phyloP scores from a whole-genome alignment of 2,113 vertebrate genomes.

The Platanista minor region DNA sequence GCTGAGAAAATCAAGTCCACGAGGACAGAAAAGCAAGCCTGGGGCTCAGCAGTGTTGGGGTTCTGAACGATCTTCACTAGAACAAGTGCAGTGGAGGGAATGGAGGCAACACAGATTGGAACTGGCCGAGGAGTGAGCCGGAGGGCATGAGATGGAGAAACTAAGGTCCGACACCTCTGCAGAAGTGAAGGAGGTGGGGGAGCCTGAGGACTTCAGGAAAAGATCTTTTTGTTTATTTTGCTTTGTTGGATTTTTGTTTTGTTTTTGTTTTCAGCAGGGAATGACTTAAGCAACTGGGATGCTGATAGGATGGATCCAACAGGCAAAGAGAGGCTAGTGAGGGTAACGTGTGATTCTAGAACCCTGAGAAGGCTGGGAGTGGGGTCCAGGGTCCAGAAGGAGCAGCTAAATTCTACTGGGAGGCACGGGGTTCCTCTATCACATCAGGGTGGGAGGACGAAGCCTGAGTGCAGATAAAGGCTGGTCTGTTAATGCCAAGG shows the following conservation, averaged over 20 bases:
- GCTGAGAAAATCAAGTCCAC: rapidly evolving
- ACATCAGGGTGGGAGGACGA: neutral
- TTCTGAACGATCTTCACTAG: neutral
- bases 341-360: neutral
- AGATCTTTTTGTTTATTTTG: neutral
- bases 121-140: neutral
- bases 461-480: neutral
- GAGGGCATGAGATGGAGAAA: neutral
- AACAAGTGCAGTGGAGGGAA: neutral
- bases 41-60: neutral
- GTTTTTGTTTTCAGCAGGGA: neutral
- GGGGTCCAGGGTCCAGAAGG: neutral
- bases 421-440: neutral
- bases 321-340: neutral
- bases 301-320: neutral
- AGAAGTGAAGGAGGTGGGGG: neutral
- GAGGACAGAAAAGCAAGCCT: neutral
- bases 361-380: neutral
- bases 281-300: neutral
- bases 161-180: neutral
- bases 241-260: neutral
- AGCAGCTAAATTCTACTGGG: neutral
- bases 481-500: no score
- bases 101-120: neutral
- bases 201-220: neutral